phyloP scores from a whole-genome alignment of 2,113 vertebrate genomes.

The Phoxinus phoxinus region DNA sequence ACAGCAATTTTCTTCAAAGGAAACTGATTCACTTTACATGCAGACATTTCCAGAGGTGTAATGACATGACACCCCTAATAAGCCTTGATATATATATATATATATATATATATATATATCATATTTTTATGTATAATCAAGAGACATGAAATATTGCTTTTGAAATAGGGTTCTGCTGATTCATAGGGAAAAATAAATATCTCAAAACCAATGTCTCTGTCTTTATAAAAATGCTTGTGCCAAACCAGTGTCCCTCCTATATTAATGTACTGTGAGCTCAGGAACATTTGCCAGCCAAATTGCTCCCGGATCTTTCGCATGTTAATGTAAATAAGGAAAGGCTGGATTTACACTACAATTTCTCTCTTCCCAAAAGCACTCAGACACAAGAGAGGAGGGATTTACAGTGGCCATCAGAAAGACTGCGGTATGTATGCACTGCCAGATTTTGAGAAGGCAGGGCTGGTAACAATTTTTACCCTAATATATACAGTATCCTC shows the following conservation, averaged over 20 bases:
- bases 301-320: constrained; percentile 41
- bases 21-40: background rate
- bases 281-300: constrained; percentile 45
- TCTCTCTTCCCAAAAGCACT: constrained; percentile 20
- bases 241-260: constrained; percentile 34
- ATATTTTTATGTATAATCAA: background rate
- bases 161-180: constrained; percentile 1
- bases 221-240: background rate
- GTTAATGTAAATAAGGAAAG: constrained; percentile 49
- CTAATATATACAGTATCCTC: constrained; percentile 1
- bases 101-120: no score
- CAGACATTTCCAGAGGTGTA: background rate
- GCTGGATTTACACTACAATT: constrained; percentile 47
- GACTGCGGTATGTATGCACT: constrained; percentile 26
- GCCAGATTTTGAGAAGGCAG: constrained; percentile 31
- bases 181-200: constrained; percentile 5
- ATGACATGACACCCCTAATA: background rate
- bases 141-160: background rate
- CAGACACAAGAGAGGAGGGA: constrained; percentile 50
- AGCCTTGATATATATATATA: background rate
- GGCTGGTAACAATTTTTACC: constrained; percentile 1
- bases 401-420: constrained; percentile 47
- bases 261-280: constrained; percentile 40
- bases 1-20: constrained; percentile 15
- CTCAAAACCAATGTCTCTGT: background rate